Evolutionary conservation across 2,888 invertebrate species (phyloP), one percentile per base, ranked within the genome.

Genomic region (Synergus gifuensis): DNA sequence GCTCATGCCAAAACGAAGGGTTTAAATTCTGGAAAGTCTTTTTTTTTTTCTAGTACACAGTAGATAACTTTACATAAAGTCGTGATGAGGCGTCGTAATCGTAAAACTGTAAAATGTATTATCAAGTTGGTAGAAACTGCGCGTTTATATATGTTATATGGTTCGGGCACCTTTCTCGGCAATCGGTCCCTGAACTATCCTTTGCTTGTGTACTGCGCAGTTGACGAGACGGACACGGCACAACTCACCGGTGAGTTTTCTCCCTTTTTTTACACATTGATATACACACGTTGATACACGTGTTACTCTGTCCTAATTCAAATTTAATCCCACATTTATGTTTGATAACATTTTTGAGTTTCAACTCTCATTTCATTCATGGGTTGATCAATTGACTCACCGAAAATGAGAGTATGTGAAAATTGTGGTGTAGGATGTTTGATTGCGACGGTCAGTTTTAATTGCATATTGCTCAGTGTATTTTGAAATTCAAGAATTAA

Each of bases 181-280:
- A 83, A 85, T 85, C 88, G 88, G 88, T 88, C 86, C 88, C 88
- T 90, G 90, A 86, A 85, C 84, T 82, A 84, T 84, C 85, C 86
- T 88, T 86, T 87, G 86, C 83, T 84, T 83, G 87, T 88, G 87
- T 89, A 91, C 90, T 91, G 91, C 91, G 91, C 91, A 91, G 90
- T 91, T 90, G 88, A 87, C 87, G 87, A 85, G 85, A 86, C 87
- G 86, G 86, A 84, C 86, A 87, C 87, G 85, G 89, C 89, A 88
- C 85, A 88, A 86, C 86, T 85, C 86, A 89, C 89, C 89, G 91
- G 91, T 91, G 85, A 91, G 91, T 90, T 87, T 85, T 80, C 76
- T 83, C 82, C 58, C 73, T 81, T 85, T 84, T 84, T 82, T 77
- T 69, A 76, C 62, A n/a, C 22, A 22, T 77, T 82, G 63, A 28